phyloP scores from a whole-genome alignment of 2,797 vertebrate species.

The Mus spretus region DNA sequence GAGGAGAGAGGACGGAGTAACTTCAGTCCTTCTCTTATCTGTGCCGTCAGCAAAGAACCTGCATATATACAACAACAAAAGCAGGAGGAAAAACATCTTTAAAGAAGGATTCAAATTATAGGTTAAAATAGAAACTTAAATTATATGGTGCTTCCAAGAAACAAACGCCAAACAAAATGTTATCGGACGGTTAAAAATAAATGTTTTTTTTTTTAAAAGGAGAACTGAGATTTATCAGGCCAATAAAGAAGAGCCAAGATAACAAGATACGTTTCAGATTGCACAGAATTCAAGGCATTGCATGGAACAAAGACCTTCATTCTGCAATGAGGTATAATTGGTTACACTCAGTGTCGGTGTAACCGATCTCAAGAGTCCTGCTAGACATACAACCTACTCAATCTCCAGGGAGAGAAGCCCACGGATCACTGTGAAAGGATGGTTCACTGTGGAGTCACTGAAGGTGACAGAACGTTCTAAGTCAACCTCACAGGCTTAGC shows the following conservation, averaged over 20 bases:
- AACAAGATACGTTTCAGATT: conserved; percentile 63
- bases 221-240: conserved; percentile 45
- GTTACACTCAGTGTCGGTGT: background rate
- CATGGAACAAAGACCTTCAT: conserved; percentile 54
- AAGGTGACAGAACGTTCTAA: conserved; percentile 22
- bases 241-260: conserved; percentile 56
- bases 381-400: background rate
- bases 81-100: conserved; percentile 51
- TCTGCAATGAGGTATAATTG: conserved; percentile 3
- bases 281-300: conserved; percentile 48
- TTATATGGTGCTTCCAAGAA: conserved; percentile 71
- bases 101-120: conserved; percentile 68
- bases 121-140: conserved; percentile 77
- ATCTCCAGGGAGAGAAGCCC: background rate
- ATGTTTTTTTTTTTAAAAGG: background rate
- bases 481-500: background rate
- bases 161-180: conserved; percentile 72
- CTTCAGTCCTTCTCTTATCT: background rate
- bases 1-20: background rate
- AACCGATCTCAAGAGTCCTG: background rate
- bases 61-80: conserved; percentile 30
- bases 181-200: conserved; percentile 55
- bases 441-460: background rate
- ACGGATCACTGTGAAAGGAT: conserved; percentile 42
- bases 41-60: background rate